Evolutionary conservation across 2,888 invertebrate genomes (phyloP), one percentile per base, ranked within the genome.

Genomic region (Aleiodes leptofemur): DNA sequence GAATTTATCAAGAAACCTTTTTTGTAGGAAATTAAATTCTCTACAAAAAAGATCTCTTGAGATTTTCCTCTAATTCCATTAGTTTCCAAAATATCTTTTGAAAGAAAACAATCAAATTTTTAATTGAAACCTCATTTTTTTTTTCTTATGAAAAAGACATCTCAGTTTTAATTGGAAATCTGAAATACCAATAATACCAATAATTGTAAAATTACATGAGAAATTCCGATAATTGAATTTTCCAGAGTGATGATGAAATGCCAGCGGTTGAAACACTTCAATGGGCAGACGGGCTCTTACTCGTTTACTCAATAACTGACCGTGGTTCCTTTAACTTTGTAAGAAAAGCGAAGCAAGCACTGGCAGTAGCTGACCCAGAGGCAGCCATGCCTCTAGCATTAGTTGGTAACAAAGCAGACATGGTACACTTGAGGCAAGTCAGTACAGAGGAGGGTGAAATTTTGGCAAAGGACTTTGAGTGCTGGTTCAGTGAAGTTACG

Each of bases 221-320:
- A 53, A 68, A 14, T 51, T 48, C 3, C 13, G 38, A 48, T 14
- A 23, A 9, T 48, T 48, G 1, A 43, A 64, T 64, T n/a, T 43
- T 51, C 29, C 90, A 96, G 95, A 93, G 91, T 81, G 92, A 92
- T 78, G 93, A 94, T 61, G 96, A 96, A 80, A 89, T 95, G 74
- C 95, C 96, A 9, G 92, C 92, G 76, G 91, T 91, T 78, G 96
- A 96, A 57, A 92, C 94, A 74, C 91, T 96, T 31, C 94, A 95
- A 86, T 97, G 97, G 97, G 97, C 97, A 0, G 97, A 98, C 87
- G 97, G 97, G 0, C 90, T 97, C 75, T 93, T 96, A 72, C 91
- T 97, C 57, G 96, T 97, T 38, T 98, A 97, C 90, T 96, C 97
- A 69, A 96, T 97, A 86, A 97, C 95, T 0, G 97, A 97, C 89